Evolutionary conservation across 2,113 vertebrate genomes (phyloP), one percentile per base, ranked within the genome.

Genomic region (Coreoperca whiteheadi): DNA sequence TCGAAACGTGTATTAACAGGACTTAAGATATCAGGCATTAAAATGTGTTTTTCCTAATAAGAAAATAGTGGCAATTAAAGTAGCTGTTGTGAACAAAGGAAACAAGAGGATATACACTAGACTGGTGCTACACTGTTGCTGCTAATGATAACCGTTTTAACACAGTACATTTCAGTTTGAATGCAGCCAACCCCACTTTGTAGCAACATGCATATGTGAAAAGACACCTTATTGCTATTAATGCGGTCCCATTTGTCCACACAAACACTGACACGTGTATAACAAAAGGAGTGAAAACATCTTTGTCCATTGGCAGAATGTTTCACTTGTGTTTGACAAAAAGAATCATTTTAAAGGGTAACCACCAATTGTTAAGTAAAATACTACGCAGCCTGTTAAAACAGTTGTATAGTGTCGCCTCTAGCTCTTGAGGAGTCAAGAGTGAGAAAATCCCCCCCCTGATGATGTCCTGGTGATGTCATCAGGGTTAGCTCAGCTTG

Each of bases 21-120:
- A 80, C 56, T 87, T 87, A 51, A 73, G 77, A 79, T 57, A 68
- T 61, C 34, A 25, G 28, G 50, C 61, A 54, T 85, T 73, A 56
- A 86, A 81, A 78, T 57, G 50, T 18, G 30, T 80, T 84, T 77
- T 23, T 79, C 67, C 64, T 30, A 14, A 77, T 50, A 61, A 41
- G 57, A 71, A 60, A 23, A 23, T 32, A 32, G 21, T 63, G 37
- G 14, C 71, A 76, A 81, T 90, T 80, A 69, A 78, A 72, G 37
- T 54, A 63, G 32, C 16, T 83, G 69, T 25, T 76, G n/a, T 71
- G 34, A 78, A 83, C 43, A 43, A 66, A 80, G 23, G 20, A 71
- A 65, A 83, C 1, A 60, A 2, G 21, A 20, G 50, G 59, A 37
- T 11, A 25, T 0, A 37, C 43, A 23, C 11, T n/a, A 20, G 15